These are phyloP conservation scores for Camponotus floridanus DNA, from an alignment of 1,140 invertebrate genomes.

Conservation along the genomic window DNA sequence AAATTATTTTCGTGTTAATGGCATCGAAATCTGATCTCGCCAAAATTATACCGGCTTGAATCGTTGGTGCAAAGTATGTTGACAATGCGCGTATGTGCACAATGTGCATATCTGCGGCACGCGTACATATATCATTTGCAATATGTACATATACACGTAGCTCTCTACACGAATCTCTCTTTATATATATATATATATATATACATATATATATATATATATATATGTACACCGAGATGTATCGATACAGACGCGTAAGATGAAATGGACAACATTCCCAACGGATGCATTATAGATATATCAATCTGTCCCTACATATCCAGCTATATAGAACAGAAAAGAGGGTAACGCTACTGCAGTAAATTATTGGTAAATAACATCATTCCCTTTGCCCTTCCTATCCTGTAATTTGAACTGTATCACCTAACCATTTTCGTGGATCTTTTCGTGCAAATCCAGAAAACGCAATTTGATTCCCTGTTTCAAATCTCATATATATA, in stretches of 20 bases:
- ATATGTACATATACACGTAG: background rate
- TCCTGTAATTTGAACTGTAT: constrained; percentile 56
- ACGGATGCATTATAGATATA: constrained; percentile 43
- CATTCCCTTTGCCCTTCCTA: background rate
- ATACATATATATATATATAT: background rate
- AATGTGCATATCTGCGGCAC: background rate
- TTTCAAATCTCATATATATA: constrained; percentile 7
- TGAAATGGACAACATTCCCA: constrained; percentile 49
- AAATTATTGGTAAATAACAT: constrained; percentile 61
- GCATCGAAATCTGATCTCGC: background rate
- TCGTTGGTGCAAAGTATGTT: constrained; percentile 9
- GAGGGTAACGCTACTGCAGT: constrained; percentile 13
- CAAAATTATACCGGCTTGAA: background rate
- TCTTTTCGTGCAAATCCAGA: constrained; percentile 58
- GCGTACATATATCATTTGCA: constrained; percentile 25
- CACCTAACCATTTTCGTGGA: constrained; percentile 59
- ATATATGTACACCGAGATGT: too few relatives aligned
- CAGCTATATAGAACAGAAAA: background rate
- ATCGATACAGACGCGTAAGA: constrained; percentile 34
- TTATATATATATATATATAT: background rate
- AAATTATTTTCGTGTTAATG: background rate
- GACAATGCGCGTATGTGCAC: background rate
- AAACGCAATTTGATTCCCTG: constrained; percentile 57
- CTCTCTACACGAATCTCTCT: background rate
- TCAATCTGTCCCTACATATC: constrained; percentile 54